phyloP scores from a whole-genome alignment of 1,140 invertebrate species.

The Bathynomus jamesi region DNA sequence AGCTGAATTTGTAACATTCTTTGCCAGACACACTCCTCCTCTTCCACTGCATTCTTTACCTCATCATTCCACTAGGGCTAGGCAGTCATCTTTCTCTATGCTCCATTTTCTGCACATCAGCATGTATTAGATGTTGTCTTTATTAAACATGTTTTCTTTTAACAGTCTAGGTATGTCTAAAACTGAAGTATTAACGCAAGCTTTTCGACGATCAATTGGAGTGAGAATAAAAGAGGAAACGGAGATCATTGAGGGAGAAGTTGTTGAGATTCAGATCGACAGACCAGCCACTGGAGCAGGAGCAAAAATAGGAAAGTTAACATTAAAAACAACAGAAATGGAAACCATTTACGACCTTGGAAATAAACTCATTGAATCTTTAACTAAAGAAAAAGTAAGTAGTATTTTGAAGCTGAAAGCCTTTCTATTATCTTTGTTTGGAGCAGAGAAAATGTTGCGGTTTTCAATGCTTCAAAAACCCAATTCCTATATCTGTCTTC shows the following conservation, averaged over 20 bases:
- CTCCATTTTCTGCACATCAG: too few relatives aligned
- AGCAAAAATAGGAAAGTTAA: conserved; percentile 81
- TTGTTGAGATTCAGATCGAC: conserved; percentile 95
- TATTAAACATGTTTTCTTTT: not conserved
- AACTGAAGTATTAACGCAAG: conserved; percentile 94
- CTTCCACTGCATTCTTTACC: too few relatives aligned
- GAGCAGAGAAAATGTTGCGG: too few relatives aligned
- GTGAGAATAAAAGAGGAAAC: conserved; percentile 98
- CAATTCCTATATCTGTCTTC: too few relatives aligned
- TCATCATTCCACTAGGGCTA: too few relatives aligned
- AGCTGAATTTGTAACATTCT: too few relatives aligned
- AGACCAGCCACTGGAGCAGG: conserved; percentile 83
- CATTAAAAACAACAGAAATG: conserved; percentile 98
- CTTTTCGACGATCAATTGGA: conserved; percentile 94
- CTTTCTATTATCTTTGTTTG: too few relatives aligned
- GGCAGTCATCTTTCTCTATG: too few relatives aligned
- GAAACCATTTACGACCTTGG: conserved; percentile 98
- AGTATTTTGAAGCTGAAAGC: too few relatives aligned
- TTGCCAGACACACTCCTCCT: too few relatives aligned
- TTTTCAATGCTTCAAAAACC: too few relatives aligned
- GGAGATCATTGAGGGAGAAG: conserved; percentile 97
- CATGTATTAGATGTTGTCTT: too few relatives aligned
- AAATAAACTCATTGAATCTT: conserved; percentile 95
- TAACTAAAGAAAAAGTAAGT: conserved; percentile 87
- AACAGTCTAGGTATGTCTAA: conserved; percentile 95